phyloP scores from a whole-genome alignment of 2,113 vertebrate species.

The Macquaria ambigua region DNA sequence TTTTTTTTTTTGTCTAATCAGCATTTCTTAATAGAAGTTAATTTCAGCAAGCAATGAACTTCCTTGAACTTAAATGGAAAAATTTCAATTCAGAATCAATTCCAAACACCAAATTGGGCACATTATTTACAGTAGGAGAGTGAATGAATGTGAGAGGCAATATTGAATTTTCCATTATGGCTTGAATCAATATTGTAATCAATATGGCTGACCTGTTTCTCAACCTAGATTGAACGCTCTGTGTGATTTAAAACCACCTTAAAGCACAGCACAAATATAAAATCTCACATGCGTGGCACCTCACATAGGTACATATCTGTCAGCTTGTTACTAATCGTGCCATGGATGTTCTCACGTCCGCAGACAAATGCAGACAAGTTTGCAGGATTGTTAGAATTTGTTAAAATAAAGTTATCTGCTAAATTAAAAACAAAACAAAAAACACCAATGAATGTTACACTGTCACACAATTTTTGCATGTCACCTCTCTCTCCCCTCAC shows the following conservation, averaged over 20 bases:
- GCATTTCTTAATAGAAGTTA: neutral
- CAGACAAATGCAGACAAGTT: neutral
- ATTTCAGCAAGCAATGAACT: neutral
- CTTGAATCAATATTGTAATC: slow-evolving; percentile 46
- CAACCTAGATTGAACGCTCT: neutral
- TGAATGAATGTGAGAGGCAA: neutral
- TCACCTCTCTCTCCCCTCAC: neutral
- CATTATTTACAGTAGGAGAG: neutral
- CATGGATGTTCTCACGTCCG: neutral
- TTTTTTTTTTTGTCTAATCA: neutral
- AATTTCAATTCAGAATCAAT: neutral
- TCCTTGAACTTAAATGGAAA: neutral
- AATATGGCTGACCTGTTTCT: slow-evolving; percentile 31
- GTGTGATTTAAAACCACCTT: neutral
- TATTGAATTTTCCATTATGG: slow-evolving; percentile 42
- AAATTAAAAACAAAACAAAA: neutral
- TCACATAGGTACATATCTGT: neutral
- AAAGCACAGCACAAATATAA: neutral
- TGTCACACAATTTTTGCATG: neutral
- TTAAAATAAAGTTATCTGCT: neutral
- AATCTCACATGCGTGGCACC: neutral
- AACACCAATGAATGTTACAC: neutral
- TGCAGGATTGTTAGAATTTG: neutral
- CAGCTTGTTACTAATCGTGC: neutral
- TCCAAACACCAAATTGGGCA: neutral